Base-by-base conservation (phyloP, 2,113 vertebrate species). In the Fregata magnificens region DNA sequence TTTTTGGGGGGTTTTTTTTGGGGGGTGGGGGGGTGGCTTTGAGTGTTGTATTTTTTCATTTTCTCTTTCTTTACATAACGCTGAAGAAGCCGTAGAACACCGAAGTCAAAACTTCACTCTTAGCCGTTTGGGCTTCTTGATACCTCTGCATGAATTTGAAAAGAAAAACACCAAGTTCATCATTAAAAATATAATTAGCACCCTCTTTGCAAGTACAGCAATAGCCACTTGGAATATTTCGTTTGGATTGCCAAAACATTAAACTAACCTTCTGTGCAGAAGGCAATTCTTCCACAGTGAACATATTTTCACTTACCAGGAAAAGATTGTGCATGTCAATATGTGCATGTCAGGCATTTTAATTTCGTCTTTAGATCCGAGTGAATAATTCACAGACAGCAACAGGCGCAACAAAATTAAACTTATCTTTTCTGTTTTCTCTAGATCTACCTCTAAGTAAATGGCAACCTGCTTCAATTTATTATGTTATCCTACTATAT, bases 181-280 rank as follows among this genome's bases (percentile, higher is more conserved):
- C 29, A 18, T 77, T 61, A n/a, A 45, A 91, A 86, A 82, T 73
- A 7, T 53, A 88, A 83, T 67, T 90, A 80, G 58, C 45, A 82
- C 9, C 31, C 9, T 76, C 49, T 93, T 86, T 93, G 84, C 78
- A 86, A 95, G 74, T 81, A 22, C 71, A 73, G 59, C 71, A 83
- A 9, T 77, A 88, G 63, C 53, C 67, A 45, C 74, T 88, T 88
- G 79, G 82, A 83, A 86, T 83, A 38, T 94, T 93, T 74, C 18
- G 13, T 58, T 92, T 93, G 1, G 0, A 52, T 79, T 95, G 89
- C 80, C 84, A 92, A 88, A 93, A 80, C 55, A 36, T 87, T 93
- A 88, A 96, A 70, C 82, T 82, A 86, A 88, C 79, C 55, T 94
- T 90, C 78, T 95, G 79, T 88, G 55, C 90, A 80, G 79, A 73